A percentile compares a stretch with the other conserved stretches of the same genome.
Conservation (phyloP, 2,113 vertebrate species). For the Pangasianodon gigas region DNA sequence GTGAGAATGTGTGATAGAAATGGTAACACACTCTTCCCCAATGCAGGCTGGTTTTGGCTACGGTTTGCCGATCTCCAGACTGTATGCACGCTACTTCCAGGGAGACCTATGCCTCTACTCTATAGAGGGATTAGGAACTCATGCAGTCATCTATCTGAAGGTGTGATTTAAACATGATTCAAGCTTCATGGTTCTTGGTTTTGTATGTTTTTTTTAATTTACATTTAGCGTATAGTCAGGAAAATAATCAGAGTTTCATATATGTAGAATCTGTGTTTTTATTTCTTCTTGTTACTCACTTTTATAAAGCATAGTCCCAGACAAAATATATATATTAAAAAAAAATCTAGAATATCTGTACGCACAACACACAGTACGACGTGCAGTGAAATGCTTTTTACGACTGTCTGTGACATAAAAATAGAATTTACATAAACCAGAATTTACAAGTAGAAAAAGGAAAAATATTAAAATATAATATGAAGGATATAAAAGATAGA, state of each 20-base stretch:
- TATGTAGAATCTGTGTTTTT: too few species aligned
- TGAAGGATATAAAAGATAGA: too few species aligned
- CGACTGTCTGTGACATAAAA: too few species aligned
- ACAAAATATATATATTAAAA: too few species aligned
- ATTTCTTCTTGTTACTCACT: too few species aligned
- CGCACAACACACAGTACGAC: too few species aligned
- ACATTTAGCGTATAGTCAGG: not conserved
- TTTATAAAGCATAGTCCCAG: too few species aligned
- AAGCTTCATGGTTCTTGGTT: not conserved
- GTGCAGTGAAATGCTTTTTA: too few species aligned
- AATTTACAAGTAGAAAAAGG: too few species aligned
- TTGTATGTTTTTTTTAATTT: not conserved
- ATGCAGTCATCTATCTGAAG: slow-evolving; percentile 89
- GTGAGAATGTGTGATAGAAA: not conserved
- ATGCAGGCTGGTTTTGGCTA: slow-evolving; percentile 86
- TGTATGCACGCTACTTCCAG: slow-evolving; percentile 88
- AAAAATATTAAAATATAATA: too few species aligned
- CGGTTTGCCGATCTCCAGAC: slow-evolving; percentile 85
- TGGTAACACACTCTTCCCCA: not conserved
- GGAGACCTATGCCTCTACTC: slow-evolving; percentile 90
- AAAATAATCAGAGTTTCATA: not conserved
- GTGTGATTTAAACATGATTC: slow-evolving; percentile 55
- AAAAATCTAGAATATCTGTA: too few species aligned
- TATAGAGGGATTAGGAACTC: slow-evolving; percentile 85
- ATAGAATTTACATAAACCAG: too few species aligned